These are phyloP conservation scores for Lates calcarifer DNA, from an alignment of 2,113 vertebrate species.

Conservation along the genomic window DNA sequence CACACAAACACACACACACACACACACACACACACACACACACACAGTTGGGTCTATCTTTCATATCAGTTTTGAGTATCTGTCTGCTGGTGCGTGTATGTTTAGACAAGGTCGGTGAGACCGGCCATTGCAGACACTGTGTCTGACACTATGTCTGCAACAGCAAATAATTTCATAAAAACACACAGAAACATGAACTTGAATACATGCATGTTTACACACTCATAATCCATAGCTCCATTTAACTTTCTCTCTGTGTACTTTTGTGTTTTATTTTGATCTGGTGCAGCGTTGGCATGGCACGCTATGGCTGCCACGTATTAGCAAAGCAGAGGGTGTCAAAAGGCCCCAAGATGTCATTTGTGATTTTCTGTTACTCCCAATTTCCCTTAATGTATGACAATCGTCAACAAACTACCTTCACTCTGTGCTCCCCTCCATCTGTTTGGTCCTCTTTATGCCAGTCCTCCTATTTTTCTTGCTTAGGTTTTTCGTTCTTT, in stretches of 20 bases:
- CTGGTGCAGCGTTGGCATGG: background rate
- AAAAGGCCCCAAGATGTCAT: constrained; percentile 15
- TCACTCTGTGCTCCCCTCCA: background rate
- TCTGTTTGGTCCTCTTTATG: constrained; percentile 5
- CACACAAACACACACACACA: background rate
- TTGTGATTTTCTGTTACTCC: constrained; percentile 4
- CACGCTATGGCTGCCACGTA: background rate
- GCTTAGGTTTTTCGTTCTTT: background rate
- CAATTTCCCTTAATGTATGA: constrained; percentile 33
- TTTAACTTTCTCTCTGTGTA: background rate
- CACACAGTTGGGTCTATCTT: background rate
- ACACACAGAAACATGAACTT: background rate
- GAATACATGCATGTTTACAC: background rate
- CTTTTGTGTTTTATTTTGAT: constrained; percentile 4
- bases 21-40: constrained; percentile 5
- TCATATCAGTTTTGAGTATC: background rate
- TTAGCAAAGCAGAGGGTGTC: constrained; percentile 19
- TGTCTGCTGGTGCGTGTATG: background rate
- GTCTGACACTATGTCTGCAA: background rate
- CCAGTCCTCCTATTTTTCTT: background rate
- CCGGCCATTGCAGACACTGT: no score
- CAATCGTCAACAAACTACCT: background rate
- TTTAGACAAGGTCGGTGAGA: background rate
- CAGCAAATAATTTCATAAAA: constrained; percentile 1
- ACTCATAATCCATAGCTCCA: background rate